A percentile compares a stretch with the other conserved stretches of the same genome.
Evolutionary conservation across 2,888 invertebrate species (phyloP).

Genomic region (Rhimphoctona megacephalus): DNA sequence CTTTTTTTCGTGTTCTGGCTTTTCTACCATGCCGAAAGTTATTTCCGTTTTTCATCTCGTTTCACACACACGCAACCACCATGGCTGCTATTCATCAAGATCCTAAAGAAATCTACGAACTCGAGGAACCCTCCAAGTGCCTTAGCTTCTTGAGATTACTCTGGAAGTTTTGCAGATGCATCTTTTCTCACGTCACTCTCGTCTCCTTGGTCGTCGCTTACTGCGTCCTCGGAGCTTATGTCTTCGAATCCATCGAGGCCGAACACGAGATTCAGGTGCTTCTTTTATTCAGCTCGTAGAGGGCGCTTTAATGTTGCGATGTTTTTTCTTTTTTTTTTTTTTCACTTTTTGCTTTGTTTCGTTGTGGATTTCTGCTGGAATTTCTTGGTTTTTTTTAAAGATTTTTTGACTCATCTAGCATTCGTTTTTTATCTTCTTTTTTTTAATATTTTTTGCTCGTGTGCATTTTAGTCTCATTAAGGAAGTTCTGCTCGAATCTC

Average conservation of each 20-base stretch:
- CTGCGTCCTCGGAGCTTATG: slow-evolving; percentile 94
- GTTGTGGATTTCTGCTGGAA: not conserved
- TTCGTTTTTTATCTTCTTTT: not conserved
- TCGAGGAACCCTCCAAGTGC: slow-evolving; percentile 79
- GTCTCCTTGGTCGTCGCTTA: slow-evolving; percentile 95
- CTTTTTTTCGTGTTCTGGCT: slow-evolving; percentile 19
- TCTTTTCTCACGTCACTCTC: slow-evolving; percentile 95
- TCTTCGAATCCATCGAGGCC: slow-evolving; percentile 92
- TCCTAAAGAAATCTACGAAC: slow-evolving; percentile 70
- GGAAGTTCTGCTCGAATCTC: too few species aligned
- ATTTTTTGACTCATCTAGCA: not conserved
- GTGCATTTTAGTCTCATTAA: too few species aligned
- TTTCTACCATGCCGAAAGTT: not conserved
- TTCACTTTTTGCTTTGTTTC: not conserved
- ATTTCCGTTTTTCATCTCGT: slow-evolving; percentile 46
- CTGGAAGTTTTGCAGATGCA: slow-evolving; percentile 86
- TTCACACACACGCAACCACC: not conserved
- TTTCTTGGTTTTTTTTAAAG: not conserved
- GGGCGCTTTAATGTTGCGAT: not conserved
- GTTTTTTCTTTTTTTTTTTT: not conserved
- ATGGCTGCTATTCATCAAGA: slow-evolving; percentile 46
- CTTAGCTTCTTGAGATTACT: slow-evolving; percentile 77
- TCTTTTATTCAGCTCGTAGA: slow-evolving; percentile 37
- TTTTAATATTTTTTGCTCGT: not conserved
- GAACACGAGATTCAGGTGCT: slow-evolving; percentile 90